Base-by-base conservation (phyloP, 2,888 invertebrate genomes). In the Chaitophorus viminalis region DNA sequence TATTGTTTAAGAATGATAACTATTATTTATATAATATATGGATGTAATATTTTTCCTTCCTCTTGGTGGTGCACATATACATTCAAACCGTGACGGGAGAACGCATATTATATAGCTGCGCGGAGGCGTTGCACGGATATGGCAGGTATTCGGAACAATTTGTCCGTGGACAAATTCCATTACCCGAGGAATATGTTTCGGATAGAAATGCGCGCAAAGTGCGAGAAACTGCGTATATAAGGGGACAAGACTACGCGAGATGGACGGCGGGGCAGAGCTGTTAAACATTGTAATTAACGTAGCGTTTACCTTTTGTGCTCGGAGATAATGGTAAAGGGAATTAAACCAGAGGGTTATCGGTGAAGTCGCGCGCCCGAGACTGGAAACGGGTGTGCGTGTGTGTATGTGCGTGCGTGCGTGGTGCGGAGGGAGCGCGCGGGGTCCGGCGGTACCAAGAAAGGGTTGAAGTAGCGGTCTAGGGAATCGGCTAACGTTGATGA, bases 261-360 rank as follows among this genome's bases (percentile, higher is more conserved):
- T 11, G 70, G 85, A 78, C 76, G 33, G 29, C 29, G 68, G 65
- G 52, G 82, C 33, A 39, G 72, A 79, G 74, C 86, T 81, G 86
- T 87, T 87, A 87, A 87, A 87, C 86, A 87, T 87, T 87, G 86
- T 87, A 87, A 87, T 87, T 87, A 87, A 87, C 86, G 86, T 87
- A 87, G 86, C 86, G 86, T 87, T 87, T 87, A 87, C 86, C 86
- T 87, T 87, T 87, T 87, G 86, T 87, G 86, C 79, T 79, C 86
- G 79, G 79, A 87, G 86, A 87, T 87, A 87, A 87, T 87, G 78
- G 86, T 39, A 79, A 87, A 87, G 86, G 86, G 86, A 81, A 87
- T 87, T 86, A 86, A 77, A 86, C 86, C 79, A 36, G 79, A 79
- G 86, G 60, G 86, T 87, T 87, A 79, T 87, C 86, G 86, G 86